Evolutionary conservation across 2,797 vertebrate species (phyloP).

Genomic region (Mastacembelus armatus): DNA sequence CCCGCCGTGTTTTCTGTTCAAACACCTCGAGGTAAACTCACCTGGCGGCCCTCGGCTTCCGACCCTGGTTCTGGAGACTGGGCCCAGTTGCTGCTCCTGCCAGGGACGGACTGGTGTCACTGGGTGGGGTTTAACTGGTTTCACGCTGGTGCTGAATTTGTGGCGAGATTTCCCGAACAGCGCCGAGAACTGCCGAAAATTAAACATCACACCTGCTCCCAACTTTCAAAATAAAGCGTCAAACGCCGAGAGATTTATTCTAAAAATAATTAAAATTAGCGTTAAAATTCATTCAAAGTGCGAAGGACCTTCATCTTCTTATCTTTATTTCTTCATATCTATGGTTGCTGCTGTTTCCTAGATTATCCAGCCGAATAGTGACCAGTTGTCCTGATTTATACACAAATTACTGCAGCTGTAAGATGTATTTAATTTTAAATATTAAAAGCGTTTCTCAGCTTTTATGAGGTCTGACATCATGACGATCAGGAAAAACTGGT

Average conservation of each 20-base stretch:
- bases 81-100: accelerated
- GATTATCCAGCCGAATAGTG: too few species aligned
- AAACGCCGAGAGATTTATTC: too few species aligned
- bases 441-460: too few species aligned
- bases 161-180: neutral
- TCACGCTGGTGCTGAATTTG: neutral
- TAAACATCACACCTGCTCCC: constrained; percentile 1
- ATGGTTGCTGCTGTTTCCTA: too few species aligned
- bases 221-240: constrained; percentile 49
- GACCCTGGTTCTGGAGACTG: neutral
- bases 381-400: too few species aligned
- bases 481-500: neutral
- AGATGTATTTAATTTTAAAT: too few species aligned
- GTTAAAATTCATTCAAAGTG: too few species aligned
- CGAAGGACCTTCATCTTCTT: too few species aligned
- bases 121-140: constrained; percentile 6
- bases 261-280: too few species aligned
- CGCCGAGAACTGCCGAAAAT: neutral
- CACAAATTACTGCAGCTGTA: too few species aligned
- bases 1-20: neutral
- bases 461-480: neutral
- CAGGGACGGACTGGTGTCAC: constrained; percentile 1
- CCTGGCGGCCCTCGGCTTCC: neutral
- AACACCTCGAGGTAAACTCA: constrained; percentile 5
- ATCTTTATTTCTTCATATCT: too few species aligned